phyloP scores from a whole-genome alignment of 2,888 invertebrate species.

The Girardia tigrina region DNA sequence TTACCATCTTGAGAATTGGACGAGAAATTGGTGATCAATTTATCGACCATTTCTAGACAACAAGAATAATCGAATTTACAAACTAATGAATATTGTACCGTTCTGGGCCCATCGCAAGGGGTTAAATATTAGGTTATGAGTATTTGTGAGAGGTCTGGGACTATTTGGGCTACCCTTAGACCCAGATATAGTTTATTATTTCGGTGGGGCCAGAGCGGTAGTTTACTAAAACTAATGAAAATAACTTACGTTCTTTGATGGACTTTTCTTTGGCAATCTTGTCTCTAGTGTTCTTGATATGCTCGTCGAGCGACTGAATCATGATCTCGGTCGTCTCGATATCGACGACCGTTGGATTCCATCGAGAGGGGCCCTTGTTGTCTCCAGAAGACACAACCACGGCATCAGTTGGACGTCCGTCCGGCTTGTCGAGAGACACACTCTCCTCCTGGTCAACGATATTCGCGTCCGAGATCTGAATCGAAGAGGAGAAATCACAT shows the following conservation, averaged over 20 bases:
- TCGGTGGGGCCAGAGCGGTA: no score
- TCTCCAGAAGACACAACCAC: background rate
- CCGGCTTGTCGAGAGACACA: background rate
- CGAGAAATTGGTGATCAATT: background rate
- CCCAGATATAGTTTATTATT: no score
- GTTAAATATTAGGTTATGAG: no score
- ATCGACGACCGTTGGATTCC: constrained; percentile 1
- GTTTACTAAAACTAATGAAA: background rate
- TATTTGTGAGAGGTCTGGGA: no score
- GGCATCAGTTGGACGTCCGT: background rate
- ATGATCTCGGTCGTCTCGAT: background rate
- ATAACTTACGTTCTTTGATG: background rate
- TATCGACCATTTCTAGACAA: constrained; percentile 2
- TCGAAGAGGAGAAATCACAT: background rate
- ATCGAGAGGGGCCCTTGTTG: background rate
- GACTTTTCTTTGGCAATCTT: background rate
- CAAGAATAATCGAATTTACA: background rate
- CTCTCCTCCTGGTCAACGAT: background rate
- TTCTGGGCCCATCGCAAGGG: no score
- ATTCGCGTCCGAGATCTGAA: background rate
- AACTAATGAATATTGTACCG: background rate
- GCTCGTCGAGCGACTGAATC: background rate
- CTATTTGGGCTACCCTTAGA: no score
- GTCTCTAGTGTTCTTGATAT: constrained; percentile 3
- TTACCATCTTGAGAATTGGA: background rate